These are phyloP conservation scores for Hemicentrotus pulcherrimus DNA, from an alignment of 35 echinoderm and acorn worm genomes.

Conservation along the genomic window DNA sequence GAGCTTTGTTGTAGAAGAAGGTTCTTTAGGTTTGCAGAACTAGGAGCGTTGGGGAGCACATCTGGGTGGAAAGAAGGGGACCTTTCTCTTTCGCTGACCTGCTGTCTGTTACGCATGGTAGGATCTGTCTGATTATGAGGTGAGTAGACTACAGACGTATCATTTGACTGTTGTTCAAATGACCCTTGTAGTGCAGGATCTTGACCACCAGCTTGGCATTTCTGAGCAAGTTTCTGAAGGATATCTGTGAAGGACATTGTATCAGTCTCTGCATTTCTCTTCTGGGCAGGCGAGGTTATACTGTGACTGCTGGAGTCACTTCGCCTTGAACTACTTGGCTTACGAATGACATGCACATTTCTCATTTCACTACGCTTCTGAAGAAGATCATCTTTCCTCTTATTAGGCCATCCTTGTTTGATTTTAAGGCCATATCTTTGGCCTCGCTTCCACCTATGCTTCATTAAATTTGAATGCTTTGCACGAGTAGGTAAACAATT, in stretches of 20 bases:
- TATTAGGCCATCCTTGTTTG: slow-evolving; percentile 31
- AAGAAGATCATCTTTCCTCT: slow-evolving; percentile 32
- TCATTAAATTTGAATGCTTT: slow-evolving; percentile 25
- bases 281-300: neutral
- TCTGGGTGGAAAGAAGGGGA: neutral
- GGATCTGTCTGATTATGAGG: neutral
- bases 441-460: slow-evolving; percentile 31
- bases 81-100: neutral
- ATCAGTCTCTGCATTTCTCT: neutral
- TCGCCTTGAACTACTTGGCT: neutral
- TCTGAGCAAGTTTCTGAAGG: slow-evolving; percentile 37
- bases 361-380: neutral
- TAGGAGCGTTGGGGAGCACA: neutral
- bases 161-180: neutral
- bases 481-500: neutral
- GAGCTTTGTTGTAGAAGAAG: slow-evolving; percentile 26
- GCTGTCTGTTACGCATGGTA: neutral
- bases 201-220: slow-evolving; percentile 25
- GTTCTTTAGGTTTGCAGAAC: slow-evolving; percentile 23
- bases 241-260: slow-evolving; percentile 50
- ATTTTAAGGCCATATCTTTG: neutral
- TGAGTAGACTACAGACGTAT: neutral
- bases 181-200: neutral
- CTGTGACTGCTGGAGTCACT: neutral
- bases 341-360: neutral